Evolutionary conservation across 1,140 invertebrate genomes (phyloP).

Genomic region (Formica exsecta): DNA sequence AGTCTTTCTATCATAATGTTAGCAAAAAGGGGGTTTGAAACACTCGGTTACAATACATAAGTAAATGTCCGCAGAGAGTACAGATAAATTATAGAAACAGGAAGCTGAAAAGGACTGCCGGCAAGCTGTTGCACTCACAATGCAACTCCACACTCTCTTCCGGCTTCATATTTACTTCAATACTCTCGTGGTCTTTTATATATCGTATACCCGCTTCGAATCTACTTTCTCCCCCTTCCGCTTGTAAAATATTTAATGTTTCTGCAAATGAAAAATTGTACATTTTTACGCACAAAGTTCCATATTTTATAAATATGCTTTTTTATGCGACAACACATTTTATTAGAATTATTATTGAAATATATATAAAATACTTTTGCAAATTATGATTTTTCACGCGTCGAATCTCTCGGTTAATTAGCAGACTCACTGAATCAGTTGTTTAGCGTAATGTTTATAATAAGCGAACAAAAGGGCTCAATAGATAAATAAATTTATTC

Average conservation of each 20-base stretch:
- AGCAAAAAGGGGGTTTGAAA: not conserved
- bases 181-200: constrained; percentile 32
- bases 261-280: constrained; percentile 19
- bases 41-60: constrained; percentile 32
- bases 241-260: constrained; percentile 8
- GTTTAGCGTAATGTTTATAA: not conserved
- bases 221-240: not conserved
- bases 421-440: not conserved
- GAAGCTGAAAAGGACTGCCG: constrained; percentile 52
- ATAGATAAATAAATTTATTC: not conserved
- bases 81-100: constrained; percentile 65
- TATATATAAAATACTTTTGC: not conserved
- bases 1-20: not conserved
- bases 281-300: not conserved
- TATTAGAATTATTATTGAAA: constrained; percentile 9
- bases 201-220: not conserved
- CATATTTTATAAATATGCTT: not conserved
- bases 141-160: constrained; percentile 40
- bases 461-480: not conserved
- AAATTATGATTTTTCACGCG: not conserved
- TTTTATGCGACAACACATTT: not conserved
- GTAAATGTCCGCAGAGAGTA: constrained; percentile 46
- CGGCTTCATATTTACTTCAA: constrained; percentile 60
- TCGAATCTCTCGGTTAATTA: not conserved
- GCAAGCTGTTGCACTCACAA: constrained; percentile 62